Conservation (phyloP, 2,113 vertebrate species). For the Sphaerodactylus townsendi region DNA sequence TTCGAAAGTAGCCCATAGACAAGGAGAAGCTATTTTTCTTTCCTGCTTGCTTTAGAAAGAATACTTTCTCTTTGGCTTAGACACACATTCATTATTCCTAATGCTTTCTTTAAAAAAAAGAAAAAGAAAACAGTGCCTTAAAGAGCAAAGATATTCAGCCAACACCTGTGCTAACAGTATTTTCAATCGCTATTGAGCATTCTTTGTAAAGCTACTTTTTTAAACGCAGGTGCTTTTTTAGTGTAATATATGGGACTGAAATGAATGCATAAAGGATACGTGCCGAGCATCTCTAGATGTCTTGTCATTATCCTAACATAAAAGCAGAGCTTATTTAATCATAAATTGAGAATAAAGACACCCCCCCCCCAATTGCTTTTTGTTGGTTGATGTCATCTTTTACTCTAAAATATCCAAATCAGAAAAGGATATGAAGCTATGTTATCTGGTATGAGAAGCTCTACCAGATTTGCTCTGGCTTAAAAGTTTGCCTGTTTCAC, state of each 20-base stretch:
- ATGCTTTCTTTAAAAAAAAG: constrained; percentile 67
- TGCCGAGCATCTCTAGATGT: constrained; percentile 44
- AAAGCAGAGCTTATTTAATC: constrained; percentile 52
- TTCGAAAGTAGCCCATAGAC: constrained; percentile 42
- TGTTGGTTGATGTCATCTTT: constrained; percentile 1
- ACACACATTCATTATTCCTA: constrained; percentile 71
- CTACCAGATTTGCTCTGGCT: background rate
- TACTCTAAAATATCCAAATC: constrained; percentile 59
- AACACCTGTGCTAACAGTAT: constrained; percentile 80
- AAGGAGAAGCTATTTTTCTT: constrained; percentile 65
- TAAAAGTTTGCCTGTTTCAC: background rate
- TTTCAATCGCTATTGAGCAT: constrained; percentile 72
- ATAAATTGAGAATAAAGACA: constrained; percentile 37
- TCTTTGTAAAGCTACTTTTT: constrained; percentile 70
- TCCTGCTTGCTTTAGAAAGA: constrained; percentile 70
- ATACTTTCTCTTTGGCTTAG: constrained; percentile 70
- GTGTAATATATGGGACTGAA: constrained; percentile 64
- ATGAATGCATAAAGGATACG: constrained; percentile 64
- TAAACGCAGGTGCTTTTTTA: constrained; percentile 71
- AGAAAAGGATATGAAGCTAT: constrained; percentile 36
- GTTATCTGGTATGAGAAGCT: background rate
- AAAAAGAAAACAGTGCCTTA: constrained; percentile 71
- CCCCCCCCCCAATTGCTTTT: constrained; percentile 39
- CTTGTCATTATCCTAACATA: constrained; percentile 57
- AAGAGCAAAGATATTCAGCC: constrained; percentile 77